Conservation (phyloP, 2,113 vertebrate species). For the Barnardius zonarius region DNA sequence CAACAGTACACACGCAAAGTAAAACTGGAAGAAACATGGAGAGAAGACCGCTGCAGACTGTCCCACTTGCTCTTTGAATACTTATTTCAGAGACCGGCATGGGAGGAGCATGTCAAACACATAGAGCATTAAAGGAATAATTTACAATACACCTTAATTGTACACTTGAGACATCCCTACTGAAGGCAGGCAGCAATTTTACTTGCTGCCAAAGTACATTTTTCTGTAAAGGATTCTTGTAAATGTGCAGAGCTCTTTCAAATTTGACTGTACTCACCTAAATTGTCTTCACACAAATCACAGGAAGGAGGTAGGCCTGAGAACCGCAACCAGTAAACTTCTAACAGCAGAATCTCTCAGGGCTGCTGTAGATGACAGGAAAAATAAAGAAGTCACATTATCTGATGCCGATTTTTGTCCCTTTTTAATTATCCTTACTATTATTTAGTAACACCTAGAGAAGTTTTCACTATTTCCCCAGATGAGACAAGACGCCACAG, state of each 20-base stretch:
- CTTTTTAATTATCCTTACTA: background rate
- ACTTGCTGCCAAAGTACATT: background rate
- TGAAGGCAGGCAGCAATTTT: background rate
- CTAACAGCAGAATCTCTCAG: background rate
- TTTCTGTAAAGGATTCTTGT: background rate
- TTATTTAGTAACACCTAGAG: background rate
- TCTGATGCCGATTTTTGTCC: too few relatives aligned
- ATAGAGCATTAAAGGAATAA: background rate
- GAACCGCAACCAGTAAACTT: background rate
- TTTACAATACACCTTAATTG: background rate
- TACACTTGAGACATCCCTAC: background rate
- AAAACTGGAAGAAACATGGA: background rate
- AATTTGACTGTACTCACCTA: background rate
- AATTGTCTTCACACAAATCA: background rate
- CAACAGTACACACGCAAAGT: background rate
- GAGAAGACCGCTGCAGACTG: background rate
- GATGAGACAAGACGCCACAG: background rate
- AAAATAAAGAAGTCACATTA: background rate
- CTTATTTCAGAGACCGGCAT: background rate
- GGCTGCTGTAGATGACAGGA: background rate
- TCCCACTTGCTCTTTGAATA: background rate
- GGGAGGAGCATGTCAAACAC: background rate
- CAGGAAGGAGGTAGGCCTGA: background rate
- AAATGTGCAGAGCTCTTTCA: background rate
- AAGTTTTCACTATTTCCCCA: background rate